phyloP scores from a whole-genome alignment of 1,140 invertebrate genomes.

The Tetragnatha versicolor region DNA sequence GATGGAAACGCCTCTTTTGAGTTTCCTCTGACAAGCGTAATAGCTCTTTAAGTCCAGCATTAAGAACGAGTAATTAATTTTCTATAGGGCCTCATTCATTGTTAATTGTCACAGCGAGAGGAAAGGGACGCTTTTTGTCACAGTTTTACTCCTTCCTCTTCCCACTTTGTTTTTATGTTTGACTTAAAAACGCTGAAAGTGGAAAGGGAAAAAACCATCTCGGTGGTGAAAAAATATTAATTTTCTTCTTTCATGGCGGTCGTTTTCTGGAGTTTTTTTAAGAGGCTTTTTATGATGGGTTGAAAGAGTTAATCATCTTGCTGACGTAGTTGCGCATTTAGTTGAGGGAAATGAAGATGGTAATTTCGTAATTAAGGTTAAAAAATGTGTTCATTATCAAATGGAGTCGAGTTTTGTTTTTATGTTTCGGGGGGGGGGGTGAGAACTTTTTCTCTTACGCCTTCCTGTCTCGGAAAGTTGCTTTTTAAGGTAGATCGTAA shows the following conservation, averaged over 20 bases:
- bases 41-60: background rate
- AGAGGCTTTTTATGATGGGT: too few relatives aligned
- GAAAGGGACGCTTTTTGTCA: background rate
- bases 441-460: too few relatives aligned
- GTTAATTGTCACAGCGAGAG: background rate
- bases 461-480: too few relatives aligned
- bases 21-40: too few relatives aligned
- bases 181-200: background rate
- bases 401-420: too few relatives aligned
- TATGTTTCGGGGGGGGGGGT: too few relatives aligned
- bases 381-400: too few relatives aligned
- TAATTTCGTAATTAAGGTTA: too few relatives aligned
- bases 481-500: too few relatives aligned
- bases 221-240: too few relatives aligned
- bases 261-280: background rate
- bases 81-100: background rate
- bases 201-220: background rate
- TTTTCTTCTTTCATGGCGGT: background rate
- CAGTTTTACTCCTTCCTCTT: background rate
- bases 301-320: too few relatives aligned
- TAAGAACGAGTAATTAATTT: slow-evolving; percentile 33
- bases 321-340: background rate
- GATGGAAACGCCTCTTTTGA: too few relatives aligned
- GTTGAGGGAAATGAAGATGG: background rate
- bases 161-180: background rate